These are phyloP conservation scores for Decapterus maruadsi DNA, from an alignment of 2,797 vertebrate species.

Conservation along the genomic window DNA sequence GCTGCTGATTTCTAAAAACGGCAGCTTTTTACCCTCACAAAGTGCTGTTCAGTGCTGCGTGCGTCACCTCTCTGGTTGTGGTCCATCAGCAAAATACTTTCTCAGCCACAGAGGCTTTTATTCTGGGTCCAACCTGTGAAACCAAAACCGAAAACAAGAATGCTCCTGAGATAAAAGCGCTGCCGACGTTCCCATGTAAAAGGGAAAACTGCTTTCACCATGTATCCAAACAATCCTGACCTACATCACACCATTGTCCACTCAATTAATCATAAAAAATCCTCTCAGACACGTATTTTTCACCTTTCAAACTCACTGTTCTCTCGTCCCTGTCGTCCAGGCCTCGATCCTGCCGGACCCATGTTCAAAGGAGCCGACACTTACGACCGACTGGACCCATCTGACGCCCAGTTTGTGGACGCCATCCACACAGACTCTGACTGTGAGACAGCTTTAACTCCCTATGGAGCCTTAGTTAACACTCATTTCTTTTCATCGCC, in stretches of 20 bases:
- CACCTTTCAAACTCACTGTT: background rate
- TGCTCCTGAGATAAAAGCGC: background rate
- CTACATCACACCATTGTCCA: background rate
- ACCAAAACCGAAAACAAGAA: background rate
- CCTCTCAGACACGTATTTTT: background rate
- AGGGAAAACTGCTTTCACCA: background rate
- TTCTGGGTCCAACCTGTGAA: background rate
- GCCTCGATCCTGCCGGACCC: slow-evolving; percentile 95
- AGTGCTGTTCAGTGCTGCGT: background rate
- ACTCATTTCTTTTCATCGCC: background rate
- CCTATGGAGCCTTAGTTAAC: background rate
- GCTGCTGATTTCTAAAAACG: background rate
- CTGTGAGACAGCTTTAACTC: slow-evolving; percentile 83
- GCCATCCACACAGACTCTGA: slow-evolving; percentile 96
- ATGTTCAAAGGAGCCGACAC: slow-evolving; percentile 90
- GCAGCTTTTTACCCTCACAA: background rate
- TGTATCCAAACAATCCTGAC: background rate
- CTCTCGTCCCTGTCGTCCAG: slow-evolving; percentile 69
- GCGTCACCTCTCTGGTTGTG: background rate
- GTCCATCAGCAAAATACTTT: background rate
- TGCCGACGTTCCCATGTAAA: background rate
- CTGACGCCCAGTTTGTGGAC: slow-evolving; percentile 95
- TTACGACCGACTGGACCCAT: slow-evolving; percentile 91
- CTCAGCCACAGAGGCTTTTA: background rate
- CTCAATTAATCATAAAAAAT: background rate